Percentiles rank a stretch among this genome's conserved stretches.
phyloP scores from a whole-genome alignment of 2,888 invertebrate species.

The Timandra comae region DNA sequence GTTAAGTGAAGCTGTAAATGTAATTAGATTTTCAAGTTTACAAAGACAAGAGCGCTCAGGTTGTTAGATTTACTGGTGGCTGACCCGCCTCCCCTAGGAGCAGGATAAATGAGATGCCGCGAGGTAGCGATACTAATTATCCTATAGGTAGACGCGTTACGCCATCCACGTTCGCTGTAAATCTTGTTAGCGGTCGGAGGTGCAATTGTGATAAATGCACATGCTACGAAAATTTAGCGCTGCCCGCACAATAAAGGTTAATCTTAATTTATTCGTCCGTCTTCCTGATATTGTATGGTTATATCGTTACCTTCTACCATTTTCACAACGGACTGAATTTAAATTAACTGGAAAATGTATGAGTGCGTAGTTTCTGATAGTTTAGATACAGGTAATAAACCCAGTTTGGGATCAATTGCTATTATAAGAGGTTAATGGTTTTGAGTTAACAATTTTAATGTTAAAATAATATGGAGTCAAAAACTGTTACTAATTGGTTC shows the following conservation, averaged over 20 bases:
- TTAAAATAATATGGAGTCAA: no score
- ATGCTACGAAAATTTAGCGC: slow-evolving; percentile 41
- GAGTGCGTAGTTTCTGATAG: no score
- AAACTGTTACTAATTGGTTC: no score
- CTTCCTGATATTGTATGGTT: slow-evolving; percentile 15
- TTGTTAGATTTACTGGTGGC: slow-evolving; percentile 73
- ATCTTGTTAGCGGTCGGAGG: slow-evolving; percentile 60
- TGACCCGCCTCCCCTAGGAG: slow-evolving; percentile 69
- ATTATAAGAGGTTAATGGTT: no score
- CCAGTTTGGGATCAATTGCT: no score
- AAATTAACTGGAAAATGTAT: no score
- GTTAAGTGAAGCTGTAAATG: slow-evolving; percentile 71
- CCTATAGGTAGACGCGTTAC: slow-evolving; percentile 62
- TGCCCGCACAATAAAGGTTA: slow-evolving; percentile 24
- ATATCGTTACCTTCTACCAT: neutral
- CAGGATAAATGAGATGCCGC: slow-evolving; percentile 72
- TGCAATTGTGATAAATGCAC: slow-evolving; percentile 58
- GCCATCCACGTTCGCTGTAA: slow-evolving; percentile 52
- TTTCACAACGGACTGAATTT: no score
- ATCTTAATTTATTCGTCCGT: slow-evolving; percentile 27
- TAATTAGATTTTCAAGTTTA: slow-evolving; percentile 76
- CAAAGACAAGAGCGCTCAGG: slow-evolving; percentile 73
- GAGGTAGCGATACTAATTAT: slow-evolving; percentile 74
- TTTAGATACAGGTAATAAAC: no score
- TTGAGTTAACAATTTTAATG: no score